phyloP scores from a whole-genome alignment of 2,113 vertebrate species.

The Chloropsis cyanopogon region DNA sequence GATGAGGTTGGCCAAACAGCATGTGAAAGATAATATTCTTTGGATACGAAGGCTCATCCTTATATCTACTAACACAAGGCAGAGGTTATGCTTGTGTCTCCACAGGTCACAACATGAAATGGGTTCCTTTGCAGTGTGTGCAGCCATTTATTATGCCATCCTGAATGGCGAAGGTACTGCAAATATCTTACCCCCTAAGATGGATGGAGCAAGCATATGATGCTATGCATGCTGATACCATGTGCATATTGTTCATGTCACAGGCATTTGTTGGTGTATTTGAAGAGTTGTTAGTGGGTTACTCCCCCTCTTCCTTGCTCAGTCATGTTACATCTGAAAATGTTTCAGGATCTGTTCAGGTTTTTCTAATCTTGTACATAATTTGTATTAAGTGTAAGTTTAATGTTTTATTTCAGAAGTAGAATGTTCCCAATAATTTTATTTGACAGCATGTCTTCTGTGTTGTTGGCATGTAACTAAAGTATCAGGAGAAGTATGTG shows the following conservation, averaged over 20 bases:
- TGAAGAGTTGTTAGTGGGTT: constrained; percentile 65
- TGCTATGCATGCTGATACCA: no score
- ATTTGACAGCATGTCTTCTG: constrained; percentile 73
- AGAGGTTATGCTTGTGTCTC: no score
- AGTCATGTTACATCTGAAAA: constrained; percentile 41
- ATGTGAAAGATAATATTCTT: no score
- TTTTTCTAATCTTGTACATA: constrained; percentile 79
- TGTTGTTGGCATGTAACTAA: constrained; percentile 69
- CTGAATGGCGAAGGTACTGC: no score
- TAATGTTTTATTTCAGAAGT: constrained; percentile 77
- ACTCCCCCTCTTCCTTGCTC: neutral
- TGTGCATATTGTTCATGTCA: constrained; percentile 53
- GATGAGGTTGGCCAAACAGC: no score
- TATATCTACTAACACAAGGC: no score
- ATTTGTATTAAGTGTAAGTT: constrained; percentile 85
- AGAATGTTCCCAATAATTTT: constrained; percentile 71
- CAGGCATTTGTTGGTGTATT: constrained; percentile 62
- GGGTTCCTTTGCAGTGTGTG: no score
- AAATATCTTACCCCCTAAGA: no score
- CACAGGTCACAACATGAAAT: no score
- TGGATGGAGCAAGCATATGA: no score
- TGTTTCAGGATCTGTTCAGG: constrained; percentile 71
- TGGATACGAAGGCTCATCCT: no score
- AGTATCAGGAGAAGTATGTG: constrained; percentile 66
- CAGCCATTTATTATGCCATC: no score